Conservation (phyloP, 2,113 vertebrate species). For the Condylura cristata region DNA sequence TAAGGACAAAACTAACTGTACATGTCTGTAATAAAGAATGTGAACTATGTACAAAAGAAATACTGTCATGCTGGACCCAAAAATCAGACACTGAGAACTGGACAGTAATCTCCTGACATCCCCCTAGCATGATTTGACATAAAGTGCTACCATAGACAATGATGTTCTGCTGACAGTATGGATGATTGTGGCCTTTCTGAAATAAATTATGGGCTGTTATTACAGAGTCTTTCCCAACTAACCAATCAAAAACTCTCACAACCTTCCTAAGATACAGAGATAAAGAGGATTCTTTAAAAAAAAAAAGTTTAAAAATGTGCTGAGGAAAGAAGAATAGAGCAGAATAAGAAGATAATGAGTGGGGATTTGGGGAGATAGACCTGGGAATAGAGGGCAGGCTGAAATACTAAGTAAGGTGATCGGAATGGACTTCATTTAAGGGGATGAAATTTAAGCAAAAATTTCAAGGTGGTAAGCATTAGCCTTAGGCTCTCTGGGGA, state of each 20-base stretch:
- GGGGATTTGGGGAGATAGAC: not conserved
- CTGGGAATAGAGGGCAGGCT: not conserved
- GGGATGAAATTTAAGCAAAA: not conserved
- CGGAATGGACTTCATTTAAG: not conserved
- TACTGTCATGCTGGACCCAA: not conserved
- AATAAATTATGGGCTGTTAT: not conserved
- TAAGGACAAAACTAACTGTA: not conserved
- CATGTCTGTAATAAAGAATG: not conserved
- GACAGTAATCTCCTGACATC: not conserved
- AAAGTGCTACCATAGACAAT: too few relatives aligned
- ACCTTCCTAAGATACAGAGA: not conserved
- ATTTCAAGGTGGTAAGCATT: not conserved
- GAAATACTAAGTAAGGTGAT: not conserved
- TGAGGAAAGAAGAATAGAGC: not conserved
- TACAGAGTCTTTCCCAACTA: not conserved
- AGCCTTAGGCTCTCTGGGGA: not conserved
- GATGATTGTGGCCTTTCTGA: not conserved
- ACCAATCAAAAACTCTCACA: not conserved
- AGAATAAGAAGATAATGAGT: not conserved
- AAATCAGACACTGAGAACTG: not conserved
- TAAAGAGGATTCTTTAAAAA: not conserved
- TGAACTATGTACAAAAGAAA: not conserved
- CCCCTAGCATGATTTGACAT: not conserved
- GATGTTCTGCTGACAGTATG: too few relatives aligned
- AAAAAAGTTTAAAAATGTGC: not conserved